A percentile compares a stretch with the other conserved stretches of the same genome.
Conservation (phyloP, 2,797 vertebrate species). For the Pipistrellus nathusii region DNA sequence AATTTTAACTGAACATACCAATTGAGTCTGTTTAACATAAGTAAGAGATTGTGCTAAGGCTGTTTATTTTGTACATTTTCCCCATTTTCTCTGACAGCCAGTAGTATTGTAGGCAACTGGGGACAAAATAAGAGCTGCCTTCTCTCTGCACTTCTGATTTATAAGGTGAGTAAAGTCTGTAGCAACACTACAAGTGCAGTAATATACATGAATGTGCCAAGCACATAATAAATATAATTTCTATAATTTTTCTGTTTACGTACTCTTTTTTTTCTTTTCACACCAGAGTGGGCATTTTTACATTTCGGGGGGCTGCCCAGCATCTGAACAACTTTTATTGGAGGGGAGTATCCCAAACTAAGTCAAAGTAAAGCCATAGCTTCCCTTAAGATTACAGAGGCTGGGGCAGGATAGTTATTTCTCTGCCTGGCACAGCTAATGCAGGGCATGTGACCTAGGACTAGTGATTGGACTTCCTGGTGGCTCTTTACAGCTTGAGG, state of each 20-base stretch:
- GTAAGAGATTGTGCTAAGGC: background rate
- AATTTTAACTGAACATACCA: slow-evolving; percentile 19
- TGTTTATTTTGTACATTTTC: slow-evolving; percentile 23
- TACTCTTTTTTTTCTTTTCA: slow-evolving; percentile 35
- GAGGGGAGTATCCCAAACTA: background rate
- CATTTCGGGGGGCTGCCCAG: background rate
- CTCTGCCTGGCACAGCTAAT: background rate
- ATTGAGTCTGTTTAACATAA: slow-evolving; percentile 46
- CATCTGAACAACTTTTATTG: background rate
- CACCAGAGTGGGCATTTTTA: slow-evolving; percentile 44
- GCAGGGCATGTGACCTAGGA: background rate
- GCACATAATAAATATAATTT: slow-evolving; percentile 63
- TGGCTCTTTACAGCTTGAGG: background rate
- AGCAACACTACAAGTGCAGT: background rate
- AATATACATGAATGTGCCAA: background rate
- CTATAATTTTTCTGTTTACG: slow-evolving; percentile 36
- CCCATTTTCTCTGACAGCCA: background rate
- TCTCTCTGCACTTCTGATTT: slow-evolving; percentile 57
- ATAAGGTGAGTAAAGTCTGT: slow-evolving; percentile 37
- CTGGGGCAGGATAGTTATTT: background rate
- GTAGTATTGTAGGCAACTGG: background rate
- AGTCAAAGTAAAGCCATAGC: background rate
- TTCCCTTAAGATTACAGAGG: background rate
- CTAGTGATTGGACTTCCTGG: background rate
- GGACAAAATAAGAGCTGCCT: slow-evolving; percentile 1